Evolutionary conservation across 2,113 vertebrate genomes (phyloP).

Genomic region (Erythrocercus mccallii): DNA sequence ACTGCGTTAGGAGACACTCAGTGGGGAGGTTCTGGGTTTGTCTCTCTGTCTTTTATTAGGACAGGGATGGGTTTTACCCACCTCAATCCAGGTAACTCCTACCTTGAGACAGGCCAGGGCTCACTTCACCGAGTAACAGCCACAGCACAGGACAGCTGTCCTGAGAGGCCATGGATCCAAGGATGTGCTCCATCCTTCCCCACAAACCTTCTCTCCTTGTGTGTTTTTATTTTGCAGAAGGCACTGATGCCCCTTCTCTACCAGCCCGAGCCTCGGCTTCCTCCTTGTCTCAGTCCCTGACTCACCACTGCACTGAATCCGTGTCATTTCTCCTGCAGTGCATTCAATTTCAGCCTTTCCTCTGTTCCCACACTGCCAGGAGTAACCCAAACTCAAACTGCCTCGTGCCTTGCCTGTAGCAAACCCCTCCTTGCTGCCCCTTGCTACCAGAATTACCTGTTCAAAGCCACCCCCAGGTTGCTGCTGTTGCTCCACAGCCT

Average conservation of each 20-base stretch:
- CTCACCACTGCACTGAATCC: neutral
- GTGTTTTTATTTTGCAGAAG: neutral
- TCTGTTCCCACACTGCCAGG: neutral
- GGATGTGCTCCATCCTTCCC: neutral
- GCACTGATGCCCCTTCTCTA: neutral
- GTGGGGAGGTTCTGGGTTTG: neutral
- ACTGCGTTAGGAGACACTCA: neutral
- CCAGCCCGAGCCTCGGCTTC: neutral
- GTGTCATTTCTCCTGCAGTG: neutral
- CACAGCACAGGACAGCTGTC: neutral
- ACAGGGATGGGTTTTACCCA: neutral
- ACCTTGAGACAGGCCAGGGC: neutral
- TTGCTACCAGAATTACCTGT: neutral
- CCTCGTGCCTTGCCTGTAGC: slow-evolving; percentile 3
- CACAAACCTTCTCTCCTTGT: neutral
- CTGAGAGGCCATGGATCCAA: neutral
- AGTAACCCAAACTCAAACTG: neutral
- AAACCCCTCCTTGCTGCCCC: neutral
- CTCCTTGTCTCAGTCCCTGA: neutral
- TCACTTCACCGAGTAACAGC: neutral
- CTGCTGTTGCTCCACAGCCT: neutral
- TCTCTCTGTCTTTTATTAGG: neutral
- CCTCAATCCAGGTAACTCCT: neutral
- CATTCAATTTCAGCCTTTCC: neutral
- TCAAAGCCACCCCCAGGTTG: neutral